A percentile compares a stretch with the other conserved stretches of the same genome.
These are phyloP conservation scores for Manis pentadactyla DNA, from an alignment of 2,797 vertebrate genomes.

Conservation along the genomic window DNA sequence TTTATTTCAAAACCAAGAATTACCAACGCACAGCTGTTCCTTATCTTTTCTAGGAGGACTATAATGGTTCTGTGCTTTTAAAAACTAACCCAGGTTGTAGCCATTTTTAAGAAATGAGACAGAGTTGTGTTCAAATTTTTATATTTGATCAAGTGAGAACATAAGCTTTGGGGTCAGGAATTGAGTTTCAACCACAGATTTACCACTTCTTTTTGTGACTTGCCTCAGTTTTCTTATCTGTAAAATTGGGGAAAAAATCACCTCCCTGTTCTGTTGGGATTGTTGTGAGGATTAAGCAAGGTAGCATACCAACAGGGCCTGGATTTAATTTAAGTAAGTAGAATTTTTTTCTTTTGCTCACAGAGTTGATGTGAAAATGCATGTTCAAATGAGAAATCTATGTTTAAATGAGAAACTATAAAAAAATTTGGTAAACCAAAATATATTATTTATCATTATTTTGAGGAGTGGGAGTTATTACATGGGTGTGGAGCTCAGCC, in stretches of 20 bases:
- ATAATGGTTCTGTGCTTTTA: neutral
- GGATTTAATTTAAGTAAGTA: neutral
- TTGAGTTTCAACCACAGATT: neutral
- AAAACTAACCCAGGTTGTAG: neutral
- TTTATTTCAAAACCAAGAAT: neutral
- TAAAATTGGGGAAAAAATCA: neutral
- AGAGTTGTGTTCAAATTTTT: neutral
- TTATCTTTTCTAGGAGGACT: neutral
- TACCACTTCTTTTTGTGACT: neutral
- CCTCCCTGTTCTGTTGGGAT: neutral
- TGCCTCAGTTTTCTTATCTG: neutral
- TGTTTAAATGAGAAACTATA: neutral
- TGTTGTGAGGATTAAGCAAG: neutral
- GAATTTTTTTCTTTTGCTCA: neutral
- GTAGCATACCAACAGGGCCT: neutral
- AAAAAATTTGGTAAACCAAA: neutral
- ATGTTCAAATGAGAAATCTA: neutral
- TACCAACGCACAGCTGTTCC: neutral
- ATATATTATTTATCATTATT: neutral
- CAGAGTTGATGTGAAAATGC: neutral
- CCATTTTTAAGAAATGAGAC: neutral
- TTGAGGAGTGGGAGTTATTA: neutral
- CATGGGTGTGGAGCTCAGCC: neutral
- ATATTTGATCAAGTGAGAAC: slow-evolving; percentile 17
- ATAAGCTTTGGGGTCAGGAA: neutral